phyloP scores from a whole-genome alignment of 1,140 invertebrate species.

The Drosophila pseudoobscura region DNA sequence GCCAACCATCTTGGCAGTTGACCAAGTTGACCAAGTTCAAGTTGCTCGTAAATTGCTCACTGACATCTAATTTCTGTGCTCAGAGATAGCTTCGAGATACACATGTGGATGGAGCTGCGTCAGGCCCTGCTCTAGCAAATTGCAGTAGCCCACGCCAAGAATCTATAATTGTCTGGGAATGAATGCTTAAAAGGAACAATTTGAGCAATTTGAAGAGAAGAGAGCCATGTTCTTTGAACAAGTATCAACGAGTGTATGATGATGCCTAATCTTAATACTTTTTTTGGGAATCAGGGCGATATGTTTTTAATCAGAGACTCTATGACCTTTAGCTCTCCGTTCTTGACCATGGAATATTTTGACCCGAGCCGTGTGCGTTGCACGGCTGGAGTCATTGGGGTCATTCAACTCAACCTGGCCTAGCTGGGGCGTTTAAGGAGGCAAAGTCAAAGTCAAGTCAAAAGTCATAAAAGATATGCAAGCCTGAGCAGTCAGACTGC shows the following conservation, averaged over 20 bases:
- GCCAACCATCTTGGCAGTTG: slow-evolving; percentile 38
- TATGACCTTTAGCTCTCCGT: slow-evolving; percentile 3
- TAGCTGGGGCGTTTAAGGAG: slow-evolving; percentile 40
- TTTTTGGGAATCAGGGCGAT: too few relatives aligned
- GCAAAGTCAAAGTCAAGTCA: slow-evolving; percentile 70
- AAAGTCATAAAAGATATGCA: slow-evolving; percentile 81
- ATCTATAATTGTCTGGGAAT: slow-evolving; percentile 43
- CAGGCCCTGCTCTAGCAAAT: slow-evolving; percentile 32
- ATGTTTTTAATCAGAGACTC: background rate
- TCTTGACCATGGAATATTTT: slow-evolving; percentile 42
- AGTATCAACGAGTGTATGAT: too few relatives aligned
- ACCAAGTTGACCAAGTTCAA: slow-evolving; percentile 43
- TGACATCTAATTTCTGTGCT: slow-evolving; percentile 60
- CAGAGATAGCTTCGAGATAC: too few relatives aligned
- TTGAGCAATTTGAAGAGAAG: background rate
- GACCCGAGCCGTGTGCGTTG: slow-evolving; percentile 23
- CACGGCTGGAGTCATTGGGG: slow-evolving; percentile 48
- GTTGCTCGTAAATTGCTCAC: slow-evolving; percentile 37
- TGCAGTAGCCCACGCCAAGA: slow-evolving; percentile 53
- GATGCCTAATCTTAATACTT: too few relatives aligned
- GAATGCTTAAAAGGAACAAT: slow-evolving; percentile 11
- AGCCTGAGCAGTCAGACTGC: slow-evolving; percentile 41
- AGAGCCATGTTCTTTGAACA: too few relatives aligned
- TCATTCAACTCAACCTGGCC: slow-evolving; percentile 57
- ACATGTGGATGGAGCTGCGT: slow-evolving; percentile 8